Base-by-base conservation (phyloP, 2,888 invertebrate species). In the Idaea aversata region DNA sequence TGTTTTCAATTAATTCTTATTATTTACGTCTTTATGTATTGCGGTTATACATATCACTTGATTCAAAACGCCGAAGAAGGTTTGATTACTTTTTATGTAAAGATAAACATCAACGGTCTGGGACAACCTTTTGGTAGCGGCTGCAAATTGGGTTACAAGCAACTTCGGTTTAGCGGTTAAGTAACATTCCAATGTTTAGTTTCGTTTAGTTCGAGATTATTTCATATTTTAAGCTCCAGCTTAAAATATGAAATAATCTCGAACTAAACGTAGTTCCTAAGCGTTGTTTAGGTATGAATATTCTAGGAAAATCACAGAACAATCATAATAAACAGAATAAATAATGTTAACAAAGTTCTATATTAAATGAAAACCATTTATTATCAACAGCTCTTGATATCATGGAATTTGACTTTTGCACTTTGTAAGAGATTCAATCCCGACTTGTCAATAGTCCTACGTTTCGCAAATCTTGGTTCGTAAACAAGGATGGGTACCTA, bases 401-500 rank as follows among this genome's bases (percentile, higher is more conserved):
- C 10, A 16, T 59, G 6, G 59, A 59, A 59, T 34, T 64, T 63
- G 57, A 61, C 35, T 36, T 60, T 59, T 34, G 57, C 63, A 35
- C 58, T 47, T 47, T 36, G 62, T 59, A 59, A 64, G 61, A 65
- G 59, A 64, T 57, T 63, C 64, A 57, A 66, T 63, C 63, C 57
- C 61, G 59, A 65, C 57, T 63, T 65, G 64, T 62, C 67, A 63
- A 68, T 69, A 71, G 60, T 62, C 63, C 63, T 63, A 63, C 64
- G 59, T 59, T 59, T 7, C 34, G 59, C 59, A 62, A 67, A 66
- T 67, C 64, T 63, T 16, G 35, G 59, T 59, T 25, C 61, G 57
- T 57, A 63, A 59, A 66, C 65, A 57, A 60, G 34, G 34, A 59
- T 59, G 25, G 34, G n/a, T 34, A 25, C 16, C 25, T 59, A 59